phyloP scores from a whole-genome alignment of 2,888 invertebrate genomes.

The Phengaris alcon region DNA sequence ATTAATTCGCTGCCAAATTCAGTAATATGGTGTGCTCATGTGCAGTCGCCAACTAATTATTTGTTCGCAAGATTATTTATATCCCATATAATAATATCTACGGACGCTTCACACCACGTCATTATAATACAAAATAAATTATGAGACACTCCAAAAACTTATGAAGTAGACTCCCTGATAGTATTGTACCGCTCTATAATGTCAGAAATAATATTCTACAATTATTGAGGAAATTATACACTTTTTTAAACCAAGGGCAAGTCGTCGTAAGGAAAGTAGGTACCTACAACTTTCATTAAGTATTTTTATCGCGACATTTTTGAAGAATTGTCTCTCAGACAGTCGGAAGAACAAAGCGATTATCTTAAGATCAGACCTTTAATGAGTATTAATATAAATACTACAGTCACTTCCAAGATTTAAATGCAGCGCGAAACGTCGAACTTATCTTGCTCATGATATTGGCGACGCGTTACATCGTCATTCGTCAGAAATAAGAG shows the following conservation, averaged over 20 bases:
- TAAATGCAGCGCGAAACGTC: too few relatives aligned
- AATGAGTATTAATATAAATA: neutral
- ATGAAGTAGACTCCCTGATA: too few relatives aligned
- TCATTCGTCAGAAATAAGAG: too few relatives aligned
- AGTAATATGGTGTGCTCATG: too few relatives aligned
- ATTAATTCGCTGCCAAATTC: too few relatives aligned
- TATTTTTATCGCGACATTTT: constrained; percentile 3
- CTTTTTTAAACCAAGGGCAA: neutral
- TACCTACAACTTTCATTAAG: constrained; percentile 6
- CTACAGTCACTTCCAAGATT: neutral
- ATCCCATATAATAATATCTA: too few relatives aligned
- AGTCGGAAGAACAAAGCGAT: neutral
- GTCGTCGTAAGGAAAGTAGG: neutral
- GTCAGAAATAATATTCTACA: constrained; percentile 1
- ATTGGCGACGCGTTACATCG: too few relatives aligned
- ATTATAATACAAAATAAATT: too few relatives aligned
- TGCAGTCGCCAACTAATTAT: too few relatives aligned
- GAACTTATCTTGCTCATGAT: neutral
- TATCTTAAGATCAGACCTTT: neutral
- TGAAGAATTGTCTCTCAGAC: neutral
- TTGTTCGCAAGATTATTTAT: too few relatives aligned
- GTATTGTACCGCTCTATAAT: neutral
- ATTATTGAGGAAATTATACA: neutral
- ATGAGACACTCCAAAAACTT: too few relatives aligned
- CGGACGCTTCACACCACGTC: too few relatives aligned